These are phyloP conservation scores for Spheniscus humboldti DNA, from an alignment of 2,797 vertebrate species.

Conservation along the genomic window DNA sequence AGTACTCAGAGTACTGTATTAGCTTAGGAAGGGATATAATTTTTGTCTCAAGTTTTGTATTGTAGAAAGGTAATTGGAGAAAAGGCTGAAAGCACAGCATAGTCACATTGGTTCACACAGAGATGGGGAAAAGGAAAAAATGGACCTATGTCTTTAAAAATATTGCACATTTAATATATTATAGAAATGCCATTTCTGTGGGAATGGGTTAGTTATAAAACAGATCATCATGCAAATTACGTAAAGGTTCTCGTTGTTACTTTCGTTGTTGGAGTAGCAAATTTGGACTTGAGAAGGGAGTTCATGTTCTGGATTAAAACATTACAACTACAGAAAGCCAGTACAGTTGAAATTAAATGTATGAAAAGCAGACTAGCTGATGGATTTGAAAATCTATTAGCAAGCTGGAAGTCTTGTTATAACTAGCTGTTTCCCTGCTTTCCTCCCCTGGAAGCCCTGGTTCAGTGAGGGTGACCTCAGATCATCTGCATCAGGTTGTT, in stretches of 20 bases:
- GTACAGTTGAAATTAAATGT: background rate
- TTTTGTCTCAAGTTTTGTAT: background rate
- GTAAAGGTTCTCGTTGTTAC: background rate
- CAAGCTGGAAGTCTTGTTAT: background rate
- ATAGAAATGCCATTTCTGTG: background rate
- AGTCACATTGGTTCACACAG: background rate
- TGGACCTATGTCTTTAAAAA: background rate
- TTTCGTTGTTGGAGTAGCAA: background rate
- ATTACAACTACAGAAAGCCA: background rate
- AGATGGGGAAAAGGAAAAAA: background rate
- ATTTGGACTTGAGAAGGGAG: background rate
- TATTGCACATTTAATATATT: background rate
- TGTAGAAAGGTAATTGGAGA: background rate
- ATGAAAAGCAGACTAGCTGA: background rate
- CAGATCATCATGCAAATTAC: fast-evolving
- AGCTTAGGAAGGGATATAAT: background rate
- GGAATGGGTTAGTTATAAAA: background rate
- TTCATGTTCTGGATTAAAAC: background rate
- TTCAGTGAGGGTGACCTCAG: background rate
- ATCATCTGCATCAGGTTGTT: background rate
- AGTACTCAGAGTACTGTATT: background rate
- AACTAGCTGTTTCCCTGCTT: background rate
- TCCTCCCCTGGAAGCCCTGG: background rate
- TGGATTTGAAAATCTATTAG: background rate
- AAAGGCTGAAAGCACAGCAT: background rate